These are phyloP conservation scores for Morpho deidamia DNA, from an alignment of 2,888 invertebrate species.

Conservation along the genomic window DNA sequence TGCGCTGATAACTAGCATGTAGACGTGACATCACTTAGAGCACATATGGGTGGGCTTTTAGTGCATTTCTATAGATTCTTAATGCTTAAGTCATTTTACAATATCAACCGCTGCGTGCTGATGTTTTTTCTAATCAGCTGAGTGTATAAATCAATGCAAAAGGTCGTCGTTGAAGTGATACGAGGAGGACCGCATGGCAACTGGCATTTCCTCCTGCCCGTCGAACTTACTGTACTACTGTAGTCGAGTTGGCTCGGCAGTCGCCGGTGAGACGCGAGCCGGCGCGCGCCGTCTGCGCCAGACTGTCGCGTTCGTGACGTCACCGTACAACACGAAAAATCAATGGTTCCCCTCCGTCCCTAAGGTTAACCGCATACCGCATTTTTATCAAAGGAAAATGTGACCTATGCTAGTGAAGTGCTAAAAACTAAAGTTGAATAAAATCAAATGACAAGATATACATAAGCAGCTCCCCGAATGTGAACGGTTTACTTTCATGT, in stretches of 20 bases:
- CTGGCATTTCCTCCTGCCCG: constrained; percentile 59
- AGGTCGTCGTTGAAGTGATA: constrained; percentile 49
- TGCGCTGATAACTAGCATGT: too few relatives aligned
- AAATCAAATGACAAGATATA: constrained; percentile 34
- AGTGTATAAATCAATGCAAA: constrained; percentile 53
- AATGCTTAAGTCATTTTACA: too few relatives aligned
- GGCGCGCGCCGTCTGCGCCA: constrained; percentile 65
- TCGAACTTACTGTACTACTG: constrained; percentile 12
- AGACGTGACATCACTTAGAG: too few relatives aligned
- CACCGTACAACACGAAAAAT: constrained; percentile 70
- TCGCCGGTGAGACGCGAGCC: constrained; percentile 67
- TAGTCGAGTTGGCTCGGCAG: constrained; percentile 43
- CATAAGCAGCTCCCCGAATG: constrained; percentile 44
- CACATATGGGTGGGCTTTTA: too few relatives aligned
- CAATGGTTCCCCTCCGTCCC: constrained; percentile 62
- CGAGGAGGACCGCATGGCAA: constrained; percentile 63
- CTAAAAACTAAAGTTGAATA: constrained; percentile 36
- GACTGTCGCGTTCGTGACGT: constrained; percentile 63
- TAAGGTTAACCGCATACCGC: constrained; percentile 75
- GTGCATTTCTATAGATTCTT: too few relatives aligned
- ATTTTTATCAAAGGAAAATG: constrained; percentile 69
- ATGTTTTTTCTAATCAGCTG: constrained; percentile 45
- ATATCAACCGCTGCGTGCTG: background rate
- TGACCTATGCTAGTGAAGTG: constrained; percentile 70
- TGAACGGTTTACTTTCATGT: constrained; percentile 65